Evolutionary conservation across 2,888 invertebrate genomes (phyloP).

Genomic region (Ceriagrion tenellum): DNA sequence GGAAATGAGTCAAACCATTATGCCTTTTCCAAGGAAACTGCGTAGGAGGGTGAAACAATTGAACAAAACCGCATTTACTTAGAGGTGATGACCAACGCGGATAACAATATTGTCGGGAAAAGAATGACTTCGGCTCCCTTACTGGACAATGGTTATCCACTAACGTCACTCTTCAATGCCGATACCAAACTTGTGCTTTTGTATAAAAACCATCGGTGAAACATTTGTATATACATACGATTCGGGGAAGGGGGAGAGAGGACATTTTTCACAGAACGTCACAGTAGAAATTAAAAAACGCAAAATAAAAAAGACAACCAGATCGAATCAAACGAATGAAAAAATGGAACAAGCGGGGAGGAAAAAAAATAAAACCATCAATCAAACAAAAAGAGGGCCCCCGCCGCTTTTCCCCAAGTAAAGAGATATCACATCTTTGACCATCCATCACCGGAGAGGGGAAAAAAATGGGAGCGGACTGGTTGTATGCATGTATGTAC

Average conservation of each 20-base stretch:
- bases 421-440: slow-evolving; percentile 45
- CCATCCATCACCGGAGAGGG: slow-evolving; percentile 42
- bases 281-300: neutral
- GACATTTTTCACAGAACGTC: slow-evolving; percentile 10
- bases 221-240: neutral
- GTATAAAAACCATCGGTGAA: neutral
- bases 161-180: neutral
- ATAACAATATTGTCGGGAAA: neutral
- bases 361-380: slow-evolving; percentile 11
- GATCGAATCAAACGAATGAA: slow-evolving; percentile 37
- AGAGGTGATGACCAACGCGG: neutral
- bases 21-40: too few relatives aligned
- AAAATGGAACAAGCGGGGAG: neutral
- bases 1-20: too few relatives aligned
- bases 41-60: neutral
- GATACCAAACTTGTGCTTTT: neutral
- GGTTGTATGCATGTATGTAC: neutral
- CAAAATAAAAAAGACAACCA: neutral
- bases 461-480: neutral
- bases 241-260: neutral
- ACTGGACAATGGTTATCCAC: neutral
- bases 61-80: neutral
- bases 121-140: neutral
- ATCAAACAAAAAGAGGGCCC: slow-evolving; percentile 40
- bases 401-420: slow-evolving; percentile 46